phyloP scores from a whole-genome alignment of 2,113 vertebrate species.

The Alosa alosa region DNA sequence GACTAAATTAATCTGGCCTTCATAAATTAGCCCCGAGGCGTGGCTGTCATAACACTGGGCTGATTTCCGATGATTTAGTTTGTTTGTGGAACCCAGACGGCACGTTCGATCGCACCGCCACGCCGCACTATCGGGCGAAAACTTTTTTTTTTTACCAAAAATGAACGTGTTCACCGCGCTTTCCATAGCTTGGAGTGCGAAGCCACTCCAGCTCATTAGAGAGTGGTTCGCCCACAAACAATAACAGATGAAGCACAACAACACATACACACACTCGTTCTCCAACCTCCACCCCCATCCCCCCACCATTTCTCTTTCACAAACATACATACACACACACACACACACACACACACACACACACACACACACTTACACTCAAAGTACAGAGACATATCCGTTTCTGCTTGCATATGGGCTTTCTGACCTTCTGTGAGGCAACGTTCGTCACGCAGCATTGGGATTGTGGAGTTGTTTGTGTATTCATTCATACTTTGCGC shows the following conservation, averaged over 20 bases:
- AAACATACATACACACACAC: no score
- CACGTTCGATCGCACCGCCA: background rate
- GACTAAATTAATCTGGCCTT: background rate
- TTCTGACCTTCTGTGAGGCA: background rate
- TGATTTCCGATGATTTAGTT: slow-evolving; percentile 15
- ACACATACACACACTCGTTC: no score
- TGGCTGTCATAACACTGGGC: background rate
- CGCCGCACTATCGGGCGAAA: no score
- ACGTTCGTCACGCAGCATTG: background rate
- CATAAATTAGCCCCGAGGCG: slow-evolving; percentile 8
- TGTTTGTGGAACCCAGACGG: background rate
- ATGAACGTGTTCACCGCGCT: no score
- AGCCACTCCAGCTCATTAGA: no score
- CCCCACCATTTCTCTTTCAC: no score
- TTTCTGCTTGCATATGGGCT: background rate
- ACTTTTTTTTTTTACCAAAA: no score
- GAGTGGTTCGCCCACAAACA: no score
- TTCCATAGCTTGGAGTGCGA: no score
- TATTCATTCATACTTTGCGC: slow-evolving; percentile 55
- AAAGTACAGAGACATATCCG: background rate
- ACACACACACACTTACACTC: background rate
- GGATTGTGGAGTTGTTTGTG: slow-evolving; percentile 39
- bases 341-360: background rate
- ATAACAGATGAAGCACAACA: no score
- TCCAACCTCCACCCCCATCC: no score